A percentile compares a stretch with the other conserved stretches of the same genome.
phyloP scores from a whole-genome alignment of 53 echinoderm and acorn worm genomes.

The Mesocentrotus franciscanus region DNA sequence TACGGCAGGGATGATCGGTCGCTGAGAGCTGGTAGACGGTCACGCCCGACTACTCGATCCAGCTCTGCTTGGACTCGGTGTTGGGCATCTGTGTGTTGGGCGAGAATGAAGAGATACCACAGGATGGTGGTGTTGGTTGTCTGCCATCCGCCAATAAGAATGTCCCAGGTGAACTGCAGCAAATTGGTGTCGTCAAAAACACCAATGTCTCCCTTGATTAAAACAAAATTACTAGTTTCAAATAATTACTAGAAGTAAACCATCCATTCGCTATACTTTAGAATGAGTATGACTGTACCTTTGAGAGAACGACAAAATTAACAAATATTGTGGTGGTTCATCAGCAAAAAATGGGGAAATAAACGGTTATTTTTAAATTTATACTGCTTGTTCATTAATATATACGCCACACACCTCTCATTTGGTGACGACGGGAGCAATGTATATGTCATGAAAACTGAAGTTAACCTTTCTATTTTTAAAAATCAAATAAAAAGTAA shows the following conservation, averaged over 20 bases:
- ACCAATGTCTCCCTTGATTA: conserved; percentile 23
- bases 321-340: too few relatives aligned
- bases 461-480: too few relatives aligned
- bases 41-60: conserved; percentile 37
- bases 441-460: too few relatives aligned
- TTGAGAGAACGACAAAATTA: too few relatives aligned
- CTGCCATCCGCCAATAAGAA: conserved; percentile 54
- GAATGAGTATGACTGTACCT: too few relatives aligned
- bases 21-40: conserved; percentile 18
- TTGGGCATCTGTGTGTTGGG: conserved; percentile 30
- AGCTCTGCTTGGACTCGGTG: conserved; percentile 29
- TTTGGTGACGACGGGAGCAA: too few relatives aligned
- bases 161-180: conserved; percentile 46
- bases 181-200: conserved; percentile 37
- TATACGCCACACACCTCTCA: too few relatives aligned
- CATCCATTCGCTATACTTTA: too few relatives aligned
- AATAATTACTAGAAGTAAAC: not conserved
- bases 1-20: not conserved
- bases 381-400: too few relatives aligned
- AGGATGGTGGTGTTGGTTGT: conserved; percentile 55
- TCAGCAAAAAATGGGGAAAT: too few relatives aligned
- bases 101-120: conserved; percentile 55
- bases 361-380: too few relatives aligned
- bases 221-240: not conserved
- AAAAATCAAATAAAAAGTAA: too few relatives aligned